Percentiles rank a stretch among this genome's conserved stretches.
phyloP scores from a whole-genome alignment of 2,797 vertebrate species.

The Sebastes hubbsi region DNA sequence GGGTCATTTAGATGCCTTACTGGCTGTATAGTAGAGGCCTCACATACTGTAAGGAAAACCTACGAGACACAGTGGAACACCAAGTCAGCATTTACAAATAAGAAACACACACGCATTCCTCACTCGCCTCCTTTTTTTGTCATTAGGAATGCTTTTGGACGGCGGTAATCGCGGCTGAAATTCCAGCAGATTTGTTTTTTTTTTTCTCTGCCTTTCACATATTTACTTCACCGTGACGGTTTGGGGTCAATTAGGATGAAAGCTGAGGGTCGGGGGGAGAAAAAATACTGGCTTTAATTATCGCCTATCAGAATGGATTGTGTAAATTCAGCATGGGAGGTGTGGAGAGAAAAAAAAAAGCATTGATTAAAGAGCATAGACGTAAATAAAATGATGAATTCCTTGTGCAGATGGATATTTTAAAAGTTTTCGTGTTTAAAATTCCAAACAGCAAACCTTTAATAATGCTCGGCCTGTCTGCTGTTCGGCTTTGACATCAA shows the following conservation, averaged over 20 bases:
- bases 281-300: constrained; percentile 61
- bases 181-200: constrained; percentile 28
- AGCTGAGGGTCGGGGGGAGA: constrained; percentile 32
- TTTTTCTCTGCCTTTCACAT: constrained; percentile 31
- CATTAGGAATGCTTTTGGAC: constrained; percentile 48
- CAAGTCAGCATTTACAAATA: constrained; percentile 52
- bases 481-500: constrained; percentile 39
- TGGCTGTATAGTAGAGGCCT: constrained; percentile 1
- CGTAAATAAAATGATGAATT: constrained; percentile 18
- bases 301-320: constrained; percentile 27
- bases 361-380: background rate
- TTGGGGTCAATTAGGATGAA: constrained; percentile 70
- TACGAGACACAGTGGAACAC: constrained; percentile 1
- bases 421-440: background rate
- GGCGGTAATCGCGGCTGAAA: constrained; percentile 35
- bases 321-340: constrained; percentile 27
- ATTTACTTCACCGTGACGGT: constrained; percentile 66
- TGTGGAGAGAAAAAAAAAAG: background rate
- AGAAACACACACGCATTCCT: constrained; percentile 51
- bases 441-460: constrained; percentile 18
- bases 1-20: background rate
- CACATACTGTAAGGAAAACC: constrained; percentile 1
- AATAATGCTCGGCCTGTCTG: constrained; percentile 21
- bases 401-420: constrained; percentile 3
- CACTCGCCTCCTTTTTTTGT: constrained; percentile 37